Percentiles rank a stretch among this genome's conserved stretches.
Evolutionary conservation across 2,113 vertebrate genomes (phyloP).

Genomic region (Octodon degus): DNA sequence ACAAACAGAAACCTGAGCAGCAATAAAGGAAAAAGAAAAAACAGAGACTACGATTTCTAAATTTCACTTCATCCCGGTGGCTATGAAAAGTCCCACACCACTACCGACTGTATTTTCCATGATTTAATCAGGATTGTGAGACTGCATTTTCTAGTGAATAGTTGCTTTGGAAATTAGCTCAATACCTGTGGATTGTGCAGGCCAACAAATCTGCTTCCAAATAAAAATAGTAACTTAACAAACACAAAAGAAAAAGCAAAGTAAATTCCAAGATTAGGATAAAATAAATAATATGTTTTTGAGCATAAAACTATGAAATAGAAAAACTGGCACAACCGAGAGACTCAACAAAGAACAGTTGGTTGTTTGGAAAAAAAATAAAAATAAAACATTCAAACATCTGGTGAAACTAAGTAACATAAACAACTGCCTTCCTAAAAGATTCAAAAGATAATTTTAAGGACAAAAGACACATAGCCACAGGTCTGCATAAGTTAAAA

Average conservation of each 20-base stretch:
- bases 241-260: neutral
- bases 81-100: neutral
- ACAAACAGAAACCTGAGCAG: neutral
- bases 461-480: neutral
- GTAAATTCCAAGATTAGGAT: neutral
- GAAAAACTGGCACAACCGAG: neutral
- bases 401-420: neutral
- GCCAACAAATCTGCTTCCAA: constrained; percentile 2
- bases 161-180: constrained; percentile 42
- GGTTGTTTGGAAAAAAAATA: neutral
- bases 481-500: neutral
- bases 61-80: neutral
- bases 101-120: neutral
- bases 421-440: neutral
- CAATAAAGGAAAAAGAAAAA: neutral
- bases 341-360: neutral
- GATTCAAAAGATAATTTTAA: neutral
- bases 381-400: neutral
- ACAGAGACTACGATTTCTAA: neutral
- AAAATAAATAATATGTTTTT: neutral
- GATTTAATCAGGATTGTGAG: neutral
- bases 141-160: neutral
- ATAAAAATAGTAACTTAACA: constrained; percentile 24
- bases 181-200: neutral
- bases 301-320: neutral